Conservation (phyloP, 2,888 invertebrate genomes). For the Dinocampus coccinellae region DNA sequence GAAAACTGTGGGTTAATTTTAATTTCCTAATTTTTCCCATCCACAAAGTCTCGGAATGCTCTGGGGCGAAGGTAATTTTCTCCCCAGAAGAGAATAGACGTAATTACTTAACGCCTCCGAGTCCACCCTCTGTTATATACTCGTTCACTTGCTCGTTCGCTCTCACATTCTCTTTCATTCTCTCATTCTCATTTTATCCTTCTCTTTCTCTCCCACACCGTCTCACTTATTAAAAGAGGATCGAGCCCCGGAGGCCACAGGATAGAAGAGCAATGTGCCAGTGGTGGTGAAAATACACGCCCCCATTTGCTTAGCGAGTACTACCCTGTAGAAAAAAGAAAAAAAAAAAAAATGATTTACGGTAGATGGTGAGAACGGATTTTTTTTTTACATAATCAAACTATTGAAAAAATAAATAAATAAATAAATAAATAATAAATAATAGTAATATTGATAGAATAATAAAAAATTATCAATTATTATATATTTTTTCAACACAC, state of each 20-base stretch:
- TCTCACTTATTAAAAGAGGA: conserved; percentile 66
- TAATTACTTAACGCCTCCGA: conserved; percentile 70
- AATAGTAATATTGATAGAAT: neutral
- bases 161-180: conserved; percentile 36
- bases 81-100: conserved; percentile 68
- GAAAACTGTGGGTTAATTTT: conserved; percentile 64
- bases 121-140: conserved; percentile 32
- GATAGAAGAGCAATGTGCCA: conserved; percentile 49
- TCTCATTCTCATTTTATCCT: neutral
- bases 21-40: conserved; percentile 68
- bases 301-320: conserved; percentile 26
- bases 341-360: conserved; percentile 6
- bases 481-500: neutral
- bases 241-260: conserved; percentile 59
- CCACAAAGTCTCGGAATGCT: conserved; percentile 50
- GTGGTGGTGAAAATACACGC: conserved; percentile 41
- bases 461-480: neutral
- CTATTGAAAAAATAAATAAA: conserved; percentile 4
- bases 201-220: conserved; percentile 29
- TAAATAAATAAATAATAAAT: neutral
- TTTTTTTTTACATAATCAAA: no score
- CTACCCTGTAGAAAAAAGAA: no score
- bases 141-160: conserved; percentile 20
- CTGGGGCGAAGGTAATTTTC: conserved; percentile 62
- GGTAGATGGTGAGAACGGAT: neutral